phyloP scores from a whole-genome alignment of 2,113 vertebrate genomes.

The Vulpes ferrilata region DNA sequence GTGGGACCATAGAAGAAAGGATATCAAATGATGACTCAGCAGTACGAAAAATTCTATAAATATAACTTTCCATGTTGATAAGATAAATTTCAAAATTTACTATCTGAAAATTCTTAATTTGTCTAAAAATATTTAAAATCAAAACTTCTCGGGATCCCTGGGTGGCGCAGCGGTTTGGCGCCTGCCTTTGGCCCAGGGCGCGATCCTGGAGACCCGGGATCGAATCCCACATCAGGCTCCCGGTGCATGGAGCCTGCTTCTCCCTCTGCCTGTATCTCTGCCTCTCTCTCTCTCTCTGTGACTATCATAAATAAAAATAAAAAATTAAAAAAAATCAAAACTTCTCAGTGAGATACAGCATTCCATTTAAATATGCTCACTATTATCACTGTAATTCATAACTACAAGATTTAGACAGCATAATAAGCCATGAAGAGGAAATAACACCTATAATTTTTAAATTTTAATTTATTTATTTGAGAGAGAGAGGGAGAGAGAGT shows the following conservation, averaged over 20 bases:
- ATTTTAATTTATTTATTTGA: too few species aligned
- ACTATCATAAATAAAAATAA: too few species aligned
- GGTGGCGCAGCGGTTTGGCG: too few species aligned
- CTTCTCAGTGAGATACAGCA: not conserved
- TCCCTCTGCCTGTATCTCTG: too few species aligned
- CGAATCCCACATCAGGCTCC: too few species aligned
- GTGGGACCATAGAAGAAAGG: not conserved
- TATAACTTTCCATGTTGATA: not conserved
- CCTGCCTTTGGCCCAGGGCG: too few species aligned
- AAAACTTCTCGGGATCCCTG: too few species aligned
- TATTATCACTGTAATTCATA: not conserved
- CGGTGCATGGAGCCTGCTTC: too few species aligned
- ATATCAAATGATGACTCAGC: not conserved
- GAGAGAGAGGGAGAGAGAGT: too few species aligned
- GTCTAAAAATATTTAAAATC: not conserved
- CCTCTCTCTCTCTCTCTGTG: too few species aligned
- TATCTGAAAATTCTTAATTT: not conserved
- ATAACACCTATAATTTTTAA: not conserved
- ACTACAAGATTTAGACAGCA: not conserved
- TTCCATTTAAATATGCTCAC: not conserved
- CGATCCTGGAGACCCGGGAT: too few species aligned
- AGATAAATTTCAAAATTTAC: not conserved
- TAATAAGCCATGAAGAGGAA: not conserved
- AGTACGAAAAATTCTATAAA: not conserved
- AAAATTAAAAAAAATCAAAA: not conserved